Base-by-base conservation (phyloP, 2,888 invertebrate genomes). In the Pinctada fucata region DNA sequence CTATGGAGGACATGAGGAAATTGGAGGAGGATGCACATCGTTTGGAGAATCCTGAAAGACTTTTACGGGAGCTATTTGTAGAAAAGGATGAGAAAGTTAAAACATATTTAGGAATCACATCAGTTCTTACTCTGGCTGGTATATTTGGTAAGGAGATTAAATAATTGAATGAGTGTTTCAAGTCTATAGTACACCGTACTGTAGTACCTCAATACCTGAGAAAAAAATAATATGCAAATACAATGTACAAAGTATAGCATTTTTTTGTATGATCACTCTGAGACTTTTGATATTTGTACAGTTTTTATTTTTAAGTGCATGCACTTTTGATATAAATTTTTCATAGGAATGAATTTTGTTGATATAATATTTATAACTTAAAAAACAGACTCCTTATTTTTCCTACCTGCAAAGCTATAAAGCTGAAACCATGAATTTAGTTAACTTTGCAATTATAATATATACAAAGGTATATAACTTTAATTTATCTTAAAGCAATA, bases 31-130 rank as follows among this genome's bases (percentile, higher is more conserved):
- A 31, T 31, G 31, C 31, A 31, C 31, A 31, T 31, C 31, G 31
- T 31, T 31, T 31, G 31, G 51, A 75, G 47, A 31, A 75, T 31
- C 50, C 6, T 2, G 67, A 75, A 10, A 67, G 45, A 69, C 69
- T 69, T 45, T 13, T 47, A 16, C 49, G 58, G 10, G 45, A 70
- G 52, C 31, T 76, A 48, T 63, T 67, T 48, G 63, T 76, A 2
- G 70, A 76, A 31, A 31, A 31, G 63, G 70, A 70, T 69, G 47
- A 13, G 4, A 47, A 8, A 48, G 67, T 75, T 3, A 66, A 13
- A 67, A 75, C n/a, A 50, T 75, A 75, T 52, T 51, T 67, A 6
- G 75, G 75, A 45, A 31, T 75, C 5, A 67, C 66, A 31, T 67
- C 75, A 16, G 45, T 67, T 2, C 2, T 45, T 45, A 51, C 45